Base-by-base conservation (phyloP, 2,113 vertebrate genomes). In the Morone chrysops region DNA sequence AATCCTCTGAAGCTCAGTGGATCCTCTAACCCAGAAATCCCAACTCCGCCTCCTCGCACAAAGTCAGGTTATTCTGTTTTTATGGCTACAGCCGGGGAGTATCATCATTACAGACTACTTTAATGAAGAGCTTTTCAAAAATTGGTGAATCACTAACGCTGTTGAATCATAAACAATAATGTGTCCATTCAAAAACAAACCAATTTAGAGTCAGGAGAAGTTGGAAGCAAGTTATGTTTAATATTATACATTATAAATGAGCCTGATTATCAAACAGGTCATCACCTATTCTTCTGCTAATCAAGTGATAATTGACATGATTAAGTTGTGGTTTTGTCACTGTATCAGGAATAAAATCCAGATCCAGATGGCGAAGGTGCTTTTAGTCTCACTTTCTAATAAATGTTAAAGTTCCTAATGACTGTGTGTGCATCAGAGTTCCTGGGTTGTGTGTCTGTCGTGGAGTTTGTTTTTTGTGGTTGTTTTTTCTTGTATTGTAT, bases 1-100 rank as follows among this genome's bases (percentile, higher is more conserved):
- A 86, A 80, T 53, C 80, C 77, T 69, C 65, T 82, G 75, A 75
- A 85, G 88, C 83, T 87, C 81, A 53, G 78, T 70, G 89, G 77
- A 87, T 90, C 75, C 76, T 76, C 51, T 85, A 91, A 92, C 89
- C 89, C 89, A 92, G 89, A 91, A 90, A 89, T 66, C 84, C 47
- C 40, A 70, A n/a, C 56, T 60, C 60, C 50, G 56, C 41, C 51
- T 57, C 40, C 17, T 16, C 3, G 22, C 38, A 54, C 82, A 81
- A 43, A 71, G 73, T 76, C 72, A 75, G 60, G 36, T n/a, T 53
- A 50, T 59, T 77, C 69, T 78, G 73, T 25, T 48, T 57, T 45
- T 4, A 62, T 12, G 47, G 14, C 56, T 62, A 17, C 36, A 66
- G 38, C 31, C 59, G 16, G 2, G n/a, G 14, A 8, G 63, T 7